Conservation (phyloP, 2,888 invertebrate genomes). For the Oxystoma pomonae region DNA sequence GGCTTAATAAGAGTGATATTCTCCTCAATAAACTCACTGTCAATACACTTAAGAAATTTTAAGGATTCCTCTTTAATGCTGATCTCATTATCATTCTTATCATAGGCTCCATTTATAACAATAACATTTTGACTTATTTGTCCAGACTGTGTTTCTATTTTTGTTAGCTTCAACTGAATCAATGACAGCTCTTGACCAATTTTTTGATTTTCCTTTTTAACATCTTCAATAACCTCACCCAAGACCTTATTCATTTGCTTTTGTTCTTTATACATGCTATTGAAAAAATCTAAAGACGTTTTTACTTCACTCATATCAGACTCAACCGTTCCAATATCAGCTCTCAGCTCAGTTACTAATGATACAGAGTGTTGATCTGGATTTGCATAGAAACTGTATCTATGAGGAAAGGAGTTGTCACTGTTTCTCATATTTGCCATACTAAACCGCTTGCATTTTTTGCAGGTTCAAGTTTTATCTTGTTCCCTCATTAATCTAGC, state of each 20-base stretch:
- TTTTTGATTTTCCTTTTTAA: neutral
- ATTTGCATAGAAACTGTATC: neutral
- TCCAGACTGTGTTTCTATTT: neutral
- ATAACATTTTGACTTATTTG: neutral
- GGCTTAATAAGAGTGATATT: too few species aligned
- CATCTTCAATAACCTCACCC: neutral
- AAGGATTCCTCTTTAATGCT: neutral
- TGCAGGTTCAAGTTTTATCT: too few species aligned
- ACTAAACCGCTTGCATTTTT: too few species aligned
- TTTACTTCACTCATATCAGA: neutral
- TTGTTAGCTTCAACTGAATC: neutral
- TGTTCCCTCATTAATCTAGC: neutral
- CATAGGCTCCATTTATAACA: neutral
- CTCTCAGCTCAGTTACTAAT: neutral
- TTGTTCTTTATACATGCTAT: neutral
- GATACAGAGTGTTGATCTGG: neutral
- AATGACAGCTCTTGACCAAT: neutral
- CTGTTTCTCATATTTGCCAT: neutral
- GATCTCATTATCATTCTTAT: neutral
- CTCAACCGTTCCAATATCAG: neutral
- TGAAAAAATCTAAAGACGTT: neutral
- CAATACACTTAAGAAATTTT: too few species aligned
- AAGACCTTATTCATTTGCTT: neutral
- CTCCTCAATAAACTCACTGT: too few species aligned
- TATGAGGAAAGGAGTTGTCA: neutral